These are phyloP conservation scores for Cremastobaeus sp. DNA, from an alignment of 2,888 invertebrate species.

Conservation along the genomic window DNA sequence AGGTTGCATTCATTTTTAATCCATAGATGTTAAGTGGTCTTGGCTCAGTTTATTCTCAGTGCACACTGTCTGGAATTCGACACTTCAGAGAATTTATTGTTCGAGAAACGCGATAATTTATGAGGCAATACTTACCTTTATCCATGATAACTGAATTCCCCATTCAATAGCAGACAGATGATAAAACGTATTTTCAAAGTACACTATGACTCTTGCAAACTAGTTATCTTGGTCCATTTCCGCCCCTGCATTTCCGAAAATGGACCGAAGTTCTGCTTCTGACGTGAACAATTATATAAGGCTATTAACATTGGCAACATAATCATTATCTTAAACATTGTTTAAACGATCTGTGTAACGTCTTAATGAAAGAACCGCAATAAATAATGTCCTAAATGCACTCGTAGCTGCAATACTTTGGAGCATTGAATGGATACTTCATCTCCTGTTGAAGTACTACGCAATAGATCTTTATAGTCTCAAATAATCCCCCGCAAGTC, in stretches of 20 bases:
- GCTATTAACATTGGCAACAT: slow-evolving; percentile 19
- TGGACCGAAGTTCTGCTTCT: slow-evolving; percentile 18
- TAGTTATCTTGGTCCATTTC: slow-evolving; percentile 25
- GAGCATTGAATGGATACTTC: slow-evolving; percentile 5
- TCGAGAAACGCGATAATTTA: too few relatives aligned
- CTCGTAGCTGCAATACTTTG: background rate
- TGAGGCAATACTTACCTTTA: too few relatives aligned
- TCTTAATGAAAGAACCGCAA: slow-evolving; percentile 29
- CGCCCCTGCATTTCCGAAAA: slow-evolving; percentile 40
- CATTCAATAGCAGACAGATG: too few relatives aligned
- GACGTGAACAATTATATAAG: slow-evolving; percentile 20
- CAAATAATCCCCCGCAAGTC: slow-evolving; percentile 10
- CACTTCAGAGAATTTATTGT: too few relatives aligned
- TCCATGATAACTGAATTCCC: too few relatives aligned
- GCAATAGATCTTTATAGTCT: slow-evolving; percentile 13
- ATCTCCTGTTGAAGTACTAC: slow-evolving; percentile 6
- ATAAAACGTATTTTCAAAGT: slow-evolving; percentile 7
- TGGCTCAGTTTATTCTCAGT: too few relatives aligned
- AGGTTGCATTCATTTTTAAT: too few relatives aligned
- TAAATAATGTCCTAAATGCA: slow-evolving; percentile 23
- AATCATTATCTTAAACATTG: slow-evolving; percentile 20
- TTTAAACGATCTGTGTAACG: slow-evolving; percentile 24
- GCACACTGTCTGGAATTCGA: too few relatives aligned
- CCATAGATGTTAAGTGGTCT: too few relatives aligned
- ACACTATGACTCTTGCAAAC: background rate